These are phyloP conservation scores for Pyrgilauda ruficollis DNA, from an alignment of 2,113 vertebrate species.

Conservation along the genomic window DNA sequence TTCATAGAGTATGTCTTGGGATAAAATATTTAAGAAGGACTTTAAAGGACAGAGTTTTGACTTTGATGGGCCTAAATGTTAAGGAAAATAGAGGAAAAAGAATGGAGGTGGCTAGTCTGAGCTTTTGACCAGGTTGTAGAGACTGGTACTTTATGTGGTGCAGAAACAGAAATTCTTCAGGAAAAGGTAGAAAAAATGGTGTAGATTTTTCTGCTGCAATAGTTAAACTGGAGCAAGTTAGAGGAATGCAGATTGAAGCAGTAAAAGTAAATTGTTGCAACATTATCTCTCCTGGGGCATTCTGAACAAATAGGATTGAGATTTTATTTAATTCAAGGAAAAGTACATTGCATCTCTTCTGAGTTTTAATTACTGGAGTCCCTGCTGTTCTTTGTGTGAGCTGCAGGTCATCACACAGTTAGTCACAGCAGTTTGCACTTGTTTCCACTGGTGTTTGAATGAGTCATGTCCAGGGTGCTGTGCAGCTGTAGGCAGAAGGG, in stretches of 20 bases:
- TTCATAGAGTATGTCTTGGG: background rate
- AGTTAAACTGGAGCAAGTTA: background rate
- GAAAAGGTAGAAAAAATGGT: background rate
- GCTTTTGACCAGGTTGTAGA: background rate
- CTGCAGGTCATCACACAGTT: background rate
- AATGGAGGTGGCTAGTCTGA: background rate
- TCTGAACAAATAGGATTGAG: background rate
- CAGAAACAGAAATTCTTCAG: background rate
- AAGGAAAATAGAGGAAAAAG: background rate
- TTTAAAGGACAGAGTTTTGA: background rate
- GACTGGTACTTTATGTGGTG: background rate
- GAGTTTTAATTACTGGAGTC: background rate
- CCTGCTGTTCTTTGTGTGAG: background rate
- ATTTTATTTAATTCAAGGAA: background rate
- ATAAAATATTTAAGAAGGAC: background rate
- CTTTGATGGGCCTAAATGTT: background rate
- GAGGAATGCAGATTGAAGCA: background rate
- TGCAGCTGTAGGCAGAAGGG: constrained; percentile 30
- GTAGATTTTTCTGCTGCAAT: background rate
- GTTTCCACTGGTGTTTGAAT: constrained; percentile 39
- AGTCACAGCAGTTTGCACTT: constrained; percentile 36
- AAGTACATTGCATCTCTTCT: background rate
- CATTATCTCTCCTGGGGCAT: background rate
- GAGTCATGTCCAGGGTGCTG: constrained; percentile 16
- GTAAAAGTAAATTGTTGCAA: background rate